Base-by-base conservation (phyloP, 1,140 invertebrate genomes). In the Penaeus japonicus region DNA sequence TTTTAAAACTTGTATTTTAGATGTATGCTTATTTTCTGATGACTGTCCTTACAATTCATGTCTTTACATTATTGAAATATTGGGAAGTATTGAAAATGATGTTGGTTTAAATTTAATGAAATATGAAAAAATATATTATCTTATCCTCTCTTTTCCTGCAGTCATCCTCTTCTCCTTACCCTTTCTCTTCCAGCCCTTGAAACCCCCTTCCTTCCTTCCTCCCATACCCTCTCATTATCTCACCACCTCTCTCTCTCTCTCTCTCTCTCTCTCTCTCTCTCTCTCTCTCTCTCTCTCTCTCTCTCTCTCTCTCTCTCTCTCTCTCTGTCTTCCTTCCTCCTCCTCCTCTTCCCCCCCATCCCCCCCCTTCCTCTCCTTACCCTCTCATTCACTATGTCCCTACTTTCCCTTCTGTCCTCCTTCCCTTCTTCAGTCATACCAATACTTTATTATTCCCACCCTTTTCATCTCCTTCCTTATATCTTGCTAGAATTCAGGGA, bases 1-100 rank as follows among this genome's bases (percentile, higher is more conserved):
- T 47, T 47, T 47, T 12, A 47, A 47, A 47, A 47, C 47, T 47
- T 47, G 47, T 47, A 47, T 47, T 47, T 47, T 47, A 47, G 47
- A 47, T 47, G 15, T 47, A 47, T 47, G 47, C 47, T 91, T 93
- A 93, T 91, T 70, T 70, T 32, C 65, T 70, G 65, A 27, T 18
- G 12, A 70, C 24, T 27, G 92, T 92, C 65, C 91, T 18, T 22
- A 30, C 24, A 35, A 18, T 77, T 39, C 30, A 85, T 32, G 20
- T 15, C 22, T 84, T 30, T 30, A 17, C 30, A 24, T 18, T 84
- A 57, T 15, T n/a, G n/a, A 27, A 85, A n/a, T 15, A 85, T 24
- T 32, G 12, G 17, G 18, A 24, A 47, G 47, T 47, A 47, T 47
- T 47, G 47, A 47, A 47, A 47, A 47, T 47, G 47, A 47, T 47